These are phyloP conservation scores for Notamacropus eugenii DNA, from an alignment of 2,797 vertebrate genomes.

Conservation along the genomic window DNA sequence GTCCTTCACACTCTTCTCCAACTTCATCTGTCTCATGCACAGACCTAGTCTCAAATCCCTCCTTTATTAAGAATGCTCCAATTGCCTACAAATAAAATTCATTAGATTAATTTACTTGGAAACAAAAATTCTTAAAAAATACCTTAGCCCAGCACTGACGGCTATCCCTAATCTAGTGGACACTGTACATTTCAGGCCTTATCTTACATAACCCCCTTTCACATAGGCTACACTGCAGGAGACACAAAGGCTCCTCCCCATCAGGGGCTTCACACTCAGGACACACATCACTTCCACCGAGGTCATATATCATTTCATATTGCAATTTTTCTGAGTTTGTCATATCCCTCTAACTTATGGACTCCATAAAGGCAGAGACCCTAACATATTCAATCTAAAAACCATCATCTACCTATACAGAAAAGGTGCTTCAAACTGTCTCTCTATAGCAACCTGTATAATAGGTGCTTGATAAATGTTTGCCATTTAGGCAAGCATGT, in stretches of 20 bases:
- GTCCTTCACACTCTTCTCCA: conserved; percentile 1
- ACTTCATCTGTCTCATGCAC: not conserved
- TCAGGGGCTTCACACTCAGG: not conserved
- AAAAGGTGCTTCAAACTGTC: not conserved
- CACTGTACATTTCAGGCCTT: not conserved
- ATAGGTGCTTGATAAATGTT: not conserved
- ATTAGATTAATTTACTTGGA: not conserved
- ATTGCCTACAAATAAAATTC: not conserved
- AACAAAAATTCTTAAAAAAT: not conserved
- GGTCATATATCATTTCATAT: not conserved
- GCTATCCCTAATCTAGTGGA: not conserved
- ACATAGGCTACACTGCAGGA: not conserved
- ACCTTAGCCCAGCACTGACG: not conserved
- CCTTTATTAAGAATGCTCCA: not conserved
- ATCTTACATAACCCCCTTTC: not conserved
- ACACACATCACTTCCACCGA: not conserved
- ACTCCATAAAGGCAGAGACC: not conserved
- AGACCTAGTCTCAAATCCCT: not conserved
- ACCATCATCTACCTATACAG: not conserved
- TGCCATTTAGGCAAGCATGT: not conserved
- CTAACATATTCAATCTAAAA: not conserved
- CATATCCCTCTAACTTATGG: not conserved
- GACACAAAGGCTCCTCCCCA: not conserved
- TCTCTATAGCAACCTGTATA: too few relatives aligned
- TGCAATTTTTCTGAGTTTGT: not conserved